Evolutionary conservation across 2,797 vertebrate genomes (phyloP), one percentile per base, ranked within the genome.

Genomic region (Remorina albescens): DNA sequence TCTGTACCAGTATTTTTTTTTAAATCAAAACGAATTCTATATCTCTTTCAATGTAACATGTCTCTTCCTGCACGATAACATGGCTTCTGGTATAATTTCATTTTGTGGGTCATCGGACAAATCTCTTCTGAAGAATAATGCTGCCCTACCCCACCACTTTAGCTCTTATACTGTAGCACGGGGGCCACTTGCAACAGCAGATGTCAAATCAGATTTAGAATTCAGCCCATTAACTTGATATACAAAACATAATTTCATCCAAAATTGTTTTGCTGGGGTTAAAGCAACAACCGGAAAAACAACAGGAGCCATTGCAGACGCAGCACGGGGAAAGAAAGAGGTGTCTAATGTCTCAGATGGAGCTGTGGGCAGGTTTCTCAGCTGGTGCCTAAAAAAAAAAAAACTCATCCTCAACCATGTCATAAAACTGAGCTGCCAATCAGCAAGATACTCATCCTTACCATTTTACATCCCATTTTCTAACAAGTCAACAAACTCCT

Each of bases 21-120:
- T 1, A 19, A 54, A 51, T 39, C 30, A 51, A 70, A 12, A 15
- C 36, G 30, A 77, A 65, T 13, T 53, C 8, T 16, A 65, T 42
- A 25, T 28, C 47, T 68, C 57, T 23, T 57, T 18, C 7, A 25
- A 6, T 6, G 18, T 32, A 34, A 49, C 47, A 69, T 71, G 18
- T 50, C 15, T 50, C 39, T 65, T 70, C 54, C 60, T 30, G 2
- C 71, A 67, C 60, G 70, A n/a, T 59, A 23, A 34, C 41, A 72
- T 74, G 78, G 66, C 56, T 32, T 50, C 36, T 50, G 46, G 55
- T 57, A 9, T 26, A 65, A 72, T 83, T 37, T 57, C 58, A 76
- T 83, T 81, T 76, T 69, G 41, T 70, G 71, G 71, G 60, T 81
- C 68, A 79, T 74, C 62, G 42, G 59, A 76, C 54, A 57, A 71